These are phyloP conservation scores for Sylvilagus bachmani DNA, from an alignment of 2,113 vertebrate species.

Conservation along the genomic window DNA sequence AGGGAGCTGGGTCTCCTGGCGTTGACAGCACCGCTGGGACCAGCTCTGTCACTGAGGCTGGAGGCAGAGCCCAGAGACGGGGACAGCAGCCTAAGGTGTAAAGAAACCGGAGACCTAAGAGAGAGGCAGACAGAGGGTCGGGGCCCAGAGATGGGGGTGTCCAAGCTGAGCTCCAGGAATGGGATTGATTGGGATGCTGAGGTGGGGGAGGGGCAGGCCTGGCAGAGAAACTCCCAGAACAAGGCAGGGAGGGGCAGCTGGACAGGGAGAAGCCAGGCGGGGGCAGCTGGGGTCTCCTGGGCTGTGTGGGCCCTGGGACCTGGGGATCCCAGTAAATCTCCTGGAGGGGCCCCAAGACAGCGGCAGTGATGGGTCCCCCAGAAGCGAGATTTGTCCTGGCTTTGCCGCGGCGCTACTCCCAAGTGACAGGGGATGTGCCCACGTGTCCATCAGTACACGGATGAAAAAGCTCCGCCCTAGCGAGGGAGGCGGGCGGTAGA, in stretches of 20 bases:
- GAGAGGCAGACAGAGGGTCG: not conserved
- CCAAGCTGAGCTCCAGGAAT: too few relatives aligned
- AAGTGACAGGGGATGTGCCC: not conserved
- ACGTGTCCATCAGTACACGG: not conserved
- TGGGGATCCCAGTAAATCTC: not conserved
- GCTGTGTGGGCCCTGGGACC: not conserved
- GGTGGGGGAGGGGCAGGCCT: too few relatives aligned
- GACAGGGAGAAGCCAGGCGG: too few relatives aligned
- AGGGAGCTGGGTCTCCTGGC: not conserved
- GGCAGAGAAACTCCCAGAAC: too few relatives aligned
- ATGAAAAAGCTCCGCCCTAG: not conserved
- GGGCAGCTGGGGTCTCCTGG: not conserved
- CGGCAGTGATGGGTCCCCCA: not conserved
- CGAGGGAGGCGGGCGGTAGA: not conserved
- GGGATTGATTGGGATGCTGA: too few relatives aligned
- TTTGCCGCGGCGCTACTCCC: not conserved
- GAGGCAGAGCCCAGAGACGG: not conserved
- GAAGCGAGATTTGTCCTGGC: too few relatives aligned
- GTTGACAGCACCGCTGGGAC: rapidly evolving
- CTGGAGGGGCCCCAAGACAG: not conserved
- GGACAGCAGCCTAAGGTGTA: not conserved
- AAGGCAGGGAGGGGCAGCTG: too few relatives aligned
- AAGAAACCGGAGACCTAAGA: not conserved
- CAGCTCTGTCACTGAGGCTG: not conserved
- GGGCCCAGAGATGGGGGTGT: too few relatives aligned